These are phyloP conservation scores for Sylvilagus floridanus DNA, from an alignment of 2,797 vertebrate species.

Conservation along the genomic window DNA sequence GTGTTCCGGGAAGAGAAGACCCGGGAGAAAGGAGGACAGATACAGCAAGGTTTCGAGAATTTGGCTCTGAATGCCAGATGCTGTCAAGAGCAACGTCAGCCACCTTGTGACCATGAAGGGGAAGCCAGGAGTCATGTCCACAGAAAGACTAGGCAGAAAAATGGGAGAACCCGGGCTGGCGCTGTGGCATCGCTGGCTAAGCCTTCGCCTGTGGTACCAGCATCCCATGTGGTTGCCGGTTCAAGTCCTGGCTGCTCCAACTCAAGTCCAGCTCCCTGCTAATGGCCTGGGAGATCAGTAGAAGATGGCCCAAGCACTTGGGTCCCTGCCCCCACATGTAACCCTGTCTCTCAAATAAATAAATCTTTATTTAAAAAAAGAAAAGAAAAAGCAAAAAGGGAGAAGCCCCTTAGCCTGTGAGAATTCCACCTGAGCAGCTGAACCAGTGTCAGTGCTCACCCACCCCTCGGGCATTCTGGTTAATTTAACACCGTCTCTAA, in stretches of 20 bases:
- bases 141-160: neutral
- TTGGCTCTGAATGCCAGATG: constrained; percentile 29
- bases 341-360: no score
- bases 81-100: neutral
- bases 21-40: neutral
- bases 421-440: neutral
- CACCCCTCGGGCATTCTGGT: neutral
- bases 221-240: no score
- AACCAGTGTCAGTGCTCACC: neutral
- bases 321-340: no score
- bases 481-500: neutral
- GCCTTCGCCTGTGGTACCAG: neutral
- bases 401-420: neutral
- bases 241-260: no score
- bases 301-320: no score
- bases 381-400: no score
- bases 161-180: neutral
- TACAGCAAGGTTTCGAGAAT: neutral
- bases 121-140: neutral
- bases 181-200: no score
- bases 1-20: neutral
- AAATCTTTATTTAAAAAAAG: no score
- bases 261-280: no score
- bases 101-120: neutral
- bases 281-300: no score